phyloP scores from a whole-genome alignment of 2,113 vertebrate genomes.

The Atherinomorus stipes region DNA sequence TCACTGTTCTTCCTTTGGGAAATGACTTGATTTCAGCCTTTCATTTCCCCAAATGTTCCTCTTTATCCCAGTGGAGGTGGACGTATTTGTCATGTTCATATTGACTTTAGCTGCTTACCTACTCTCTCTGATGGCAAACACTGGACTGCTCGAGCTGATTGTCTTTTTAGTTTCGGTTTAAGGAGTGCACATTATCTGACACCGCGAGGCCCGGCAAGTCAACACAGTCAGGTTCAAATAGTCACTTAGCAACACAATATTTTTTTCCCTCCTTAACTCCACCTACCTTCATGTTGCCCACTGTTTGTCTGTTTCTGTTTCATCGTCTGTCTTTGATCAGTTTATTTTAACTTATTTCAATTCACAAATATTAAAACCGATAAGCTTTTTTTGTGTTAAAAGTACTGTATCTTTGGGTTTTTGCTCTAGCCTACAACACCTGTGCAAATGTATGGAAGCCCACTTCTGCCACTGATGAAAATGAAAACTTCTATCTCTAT shows the following conservation, averaged over 20 bases:
- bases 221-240: constrained; percentile 12
- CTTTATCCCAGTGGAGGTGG: neutral
- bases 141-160: neutral
- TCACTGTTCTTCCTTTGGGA: constrained; percentile 12
- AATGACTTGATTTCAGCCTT: constrained; percentile 7
- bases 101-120: constrained; percentile 2
- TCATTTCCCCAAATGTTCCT: neutral
- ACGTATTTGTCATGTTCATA: constrained; percentile 4
- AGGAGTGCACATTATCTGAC: neutral
- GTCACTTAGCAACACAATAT: neutral
- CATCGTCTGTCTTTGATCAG: neutral
- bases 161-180: neutral
- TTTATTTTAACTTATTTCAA: neutral
- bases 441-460: constrained; percentile 38
- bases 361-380: neutral
- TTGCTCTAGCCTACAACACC: constrained; percentile 15
- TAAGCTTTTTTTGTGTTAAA: neutral
- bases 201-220: neutral
- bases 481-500: too few species aligned
- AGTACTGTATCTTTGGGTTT: neutral
- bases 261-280: neutral
- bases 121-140: constrained; percentile 11
- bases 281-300: neutral
- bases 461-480: too few species aligned
- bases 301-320: neutral